These are phyloP conservation scores for Microctonus hyperodae DNA, from an alignment of 2,888 invertebrate species.

Conservation along the genomic window DNA sequence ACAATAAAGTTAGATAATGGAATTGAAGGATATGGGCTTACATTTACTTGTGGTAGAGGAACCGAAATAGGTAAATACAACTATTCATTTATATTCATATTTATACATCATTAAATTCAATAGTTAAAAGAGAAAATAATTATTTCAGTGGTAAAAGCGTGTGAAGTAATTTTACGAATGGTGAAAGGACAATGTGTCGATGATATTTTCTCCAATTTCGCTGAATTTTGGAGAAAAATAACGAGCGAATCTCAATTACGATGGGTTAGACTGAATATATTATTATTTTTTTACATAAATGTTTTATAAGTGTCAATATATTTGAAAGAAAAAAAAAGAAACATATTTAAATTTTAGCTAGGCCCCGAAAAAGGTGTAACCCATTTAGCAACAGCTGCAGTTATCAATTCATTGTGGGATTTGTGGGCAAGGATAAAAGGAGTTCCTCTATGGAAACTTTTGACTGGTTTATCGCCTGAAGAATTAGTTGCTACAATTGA, in stretches of 20 bases:
- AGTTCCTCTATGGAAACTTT: conserved; percentile 87
- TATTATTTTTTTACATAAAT: neutral
- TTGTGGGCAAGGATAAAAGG: conserved; percentile 84
- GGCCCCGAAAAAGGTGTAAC: conserved; percentile 92
- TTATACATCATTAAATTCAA: conserved; percentile 3
- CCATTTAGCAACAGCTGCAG: conserved; percentile 86
- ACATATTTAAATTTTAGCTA: conserved; percentile 66
- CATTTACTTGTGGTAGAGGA: conserved; percentile 89
- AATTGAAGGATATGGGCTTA: conserved; percentile 79
- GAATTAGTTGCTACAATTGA: conserved; percentile 85
- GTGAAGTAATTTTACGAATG: conserved; percentile 74
- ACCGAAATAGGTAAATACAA: conserved; percentile 80
- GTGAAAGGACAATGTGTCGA: conserved; percentile 74
- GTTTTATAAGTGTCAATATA: neutral
- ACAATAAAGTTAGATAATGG: conserved; percentile 73
- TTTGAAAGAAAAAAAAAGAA: neutral
- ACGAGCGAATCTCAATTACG: conserved; percentile 89
- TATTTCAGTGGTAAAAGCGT: conserved; percentile 74
- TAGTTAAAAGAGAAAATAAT: conserved; percentile 13
- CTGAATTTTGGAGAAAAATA: conserved; percentile 78
- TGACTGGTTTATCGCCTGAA: conserved; percentile 85
- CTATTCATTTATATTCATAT: too few species aligned
- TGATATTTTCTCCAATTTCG: conserved; percentile 81
- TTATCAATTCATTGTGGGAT: conserved; percentile 93
- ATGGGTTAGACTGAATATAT: conserved; percentile 75